Base-by-base conservation (phyloP, 1,140 invertebrate genomes). In the Nixonia krombeini region DNA sequence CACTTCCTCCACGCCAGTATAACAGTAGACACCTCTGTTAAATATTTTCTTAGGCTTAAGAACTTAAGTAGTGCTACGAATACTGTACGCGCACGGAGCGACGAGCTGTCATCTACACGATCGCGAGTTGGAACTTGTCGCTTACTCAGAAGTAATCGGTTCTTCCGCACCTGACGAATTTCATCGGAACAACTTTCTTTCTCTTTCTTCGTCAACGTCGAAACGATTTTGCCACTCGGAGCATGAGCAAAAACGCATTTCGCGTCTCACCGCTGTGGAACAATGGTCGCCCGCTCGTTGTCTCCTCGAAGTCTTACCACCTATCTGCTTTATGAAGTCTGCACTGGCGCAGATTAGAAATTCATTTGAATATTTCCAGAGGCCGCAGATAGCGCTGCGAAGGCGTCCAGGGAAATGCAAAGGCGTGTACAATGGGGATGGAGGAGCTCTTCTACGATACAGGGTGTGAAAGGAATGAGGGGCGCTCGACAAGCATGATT, bases 1-100 rank as follows among this genome's bases (percentile, higher is more conserved):
- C 16, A 63, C 57, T 42, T 61, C 59, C 61, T 65, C 50, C 53
- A 51, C 46, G 31, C 33, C 51, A 29, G 64, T 58, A n/a, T n/a
- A 55, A 72, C 61, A 64, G 61, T 63, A 59, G 55, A 63, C 63
- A 56, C 41, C 45, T 58, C 59, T 59, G 64, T 64, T 72, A 78
- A 79, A 80, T 80, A 80, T 80, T 80, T 80, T 80, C 76, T 62
- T 72, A 73, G 72, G 69, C 66, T 71, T 78, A 81, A 79, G 74
- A 77, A 81, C 74, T 78, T 81, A 70, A 73, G 77, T 80, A 80
- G 59, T 51, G 55, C 51, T 70, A 70, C 58, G 59, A 50, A 70
- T 59, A 59, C 59, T 70, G 66, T 64, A 59, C 61, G 56, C 59
- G 66, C 55, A 59, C n/a, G n/a, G 18, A 12, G 13, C 45, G 45